phyloP scores from a whole-genome alignment of 1,140 invertebrate genomes.

The Catajapyx aquilonaris region DNA sequence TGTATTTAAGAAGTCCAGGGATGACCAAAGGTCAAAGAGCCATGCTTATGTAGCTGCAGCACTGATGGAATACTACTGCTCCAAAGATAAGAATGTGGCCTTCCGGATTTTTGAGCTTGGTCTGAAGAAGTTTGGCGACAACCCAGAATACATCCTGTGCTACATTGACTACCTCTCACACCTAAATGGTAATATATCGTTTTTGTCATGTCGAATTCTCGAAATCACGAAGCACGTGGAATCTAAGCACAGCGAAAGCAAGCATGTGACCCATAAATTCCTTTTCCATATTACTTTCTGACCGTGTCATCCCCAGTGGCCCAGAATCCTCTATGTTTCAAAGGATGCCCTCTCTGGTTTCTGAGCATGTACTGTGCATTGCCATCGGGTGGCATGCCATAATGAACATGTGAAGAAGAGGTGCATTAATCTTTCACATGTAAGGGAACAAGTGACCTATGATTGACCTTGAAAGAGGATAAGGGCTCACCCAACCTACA shows the following conservation, averaged over 20 bases:
- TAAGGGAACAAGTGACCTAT: too few species aligned
- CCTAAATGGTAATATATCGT: constrained; percentile 60
- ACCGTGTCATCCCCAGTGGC: too few species aligned
- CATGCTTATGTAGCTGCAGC: constrained; percentile 93
- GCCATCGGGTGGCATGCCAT: too few species aligned
- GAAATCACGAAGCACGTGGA: background rate
- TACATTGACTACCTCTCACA: constrained; percentile 97
- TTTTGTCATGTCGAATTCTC: too few species aligned
- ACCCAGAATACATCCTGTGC: constrained; percentile 81
- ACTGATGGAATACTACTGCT: constrained; percentile 98
- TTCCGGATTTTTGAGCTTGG: constrained; percentile 96
- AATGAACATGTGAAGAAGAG: too few species aligned
- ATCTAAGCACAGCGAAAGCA: background rate
- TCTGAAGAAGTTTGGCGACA: constrained; percentile 85
- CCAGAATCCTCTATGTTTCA: too few species aligned
- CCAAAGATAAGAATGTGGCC: constrained; percentile 96
- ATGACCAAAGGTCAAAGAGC: constrained; percentile 66
- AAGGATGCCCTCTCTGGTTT: too few species aligned
- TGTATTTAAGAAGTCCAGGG: constrained; percentile 86
- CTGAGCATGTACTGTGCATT: too few species aligned
- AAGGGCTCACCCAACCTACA: too few species aligned
- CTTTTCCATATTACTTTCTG: too few species aligned
- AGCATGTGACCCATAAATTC: background rate
- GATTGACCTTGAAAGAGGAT: too few species aligned
- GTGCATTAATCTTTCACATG: too few species aligned